Evolutionary conservation across 1,140 invertebrate species (phyloP), one percentile per base, ranked within the genome.

Genomic region (Lasaia peninsularis): DNA sequence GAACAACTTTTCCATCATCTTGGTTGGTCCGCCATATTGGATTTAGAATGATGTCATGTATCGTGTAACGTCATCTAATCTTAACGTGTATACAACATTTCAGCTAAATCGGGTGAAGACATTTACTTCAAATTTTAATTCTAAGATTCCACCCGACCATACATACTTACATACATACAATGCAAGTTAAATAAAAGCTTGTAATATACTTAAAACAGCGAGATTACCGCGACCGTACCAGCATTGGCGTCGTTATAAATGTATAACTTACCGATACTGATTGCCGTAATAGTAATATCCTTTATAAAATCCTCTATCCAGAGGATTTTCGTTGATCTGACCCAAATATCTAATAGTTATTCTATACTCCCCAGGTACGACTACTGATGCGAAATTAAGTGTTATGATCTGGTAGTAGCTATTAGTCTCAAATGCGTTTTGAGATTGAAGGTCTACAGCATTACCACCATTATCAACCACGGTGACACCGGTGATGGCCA

Each of bases 251-350:
- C 6, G n/a, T 14, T 52, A 7, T 37, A 7, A 4, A 48, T 37
- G 10, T 50, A 16, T 10, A 12, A 51, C 52, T 67, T 56, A 86
- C 82, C 72, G 63, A n/a, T 52, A 55, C 18, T 67, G 28, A 55
- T 62, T 71, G 11, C 75, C 73, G 0, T 58, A 24, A 44, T 75
- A 80, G 11, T 88, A 88, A 49, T 88, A 80, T 1, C 85, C 85
- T 37, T 75, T 79, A 52, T 88, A 88, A 56, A 88, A 86, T 11
- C 85, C 85, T 60, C 82, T 71, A 10, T 84, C 81, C 9, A 72
- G 7, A 1, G 79, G 81, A 53, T 88, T 88, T 35, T 69, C 65
- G 14, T 84, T 76, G 33, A 88, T 88, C 2, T 20, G 31, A 2
- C 80, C 83, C 5, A 62, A 52, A 44, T 80, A 88, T 16, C 51